Evolutionary conservation across 2,888 invertebrate genomes (phyloP), one percentile per base, ranked within the genome.

Genomic region (Conus canariensis): DNA sequence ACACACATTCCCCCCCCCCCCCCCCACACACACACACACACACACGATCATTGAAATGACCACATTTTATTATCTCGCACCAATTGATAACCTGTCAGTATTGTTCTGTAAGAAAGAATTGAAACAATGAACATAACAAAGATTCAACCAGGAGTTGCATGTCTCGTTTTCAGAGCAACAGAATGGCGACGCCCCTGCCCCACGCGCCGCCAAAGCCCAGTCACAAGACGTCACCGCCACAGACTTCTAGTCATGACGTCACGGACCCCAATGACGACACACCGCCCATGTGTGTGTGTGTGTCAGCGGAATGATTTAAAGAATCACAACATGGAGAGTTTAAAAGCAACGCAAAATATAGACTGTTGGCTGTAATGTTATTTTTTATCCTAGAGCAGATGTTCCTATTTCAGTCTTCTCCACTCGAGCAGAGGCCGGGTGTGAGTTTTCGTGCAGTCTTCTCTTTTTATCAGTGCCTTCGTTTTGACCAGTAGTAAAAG

Each of bases 191-290:
- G 85, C 89, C 7, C 70, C 60, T 16, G 67, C 70, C n/a, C n/a
- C 89, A 8, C 89, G 85, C 7, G n/a, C 83, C 2, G 58, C 89
- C 58, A 89, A 85, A 83, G 25, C 89, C 12, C 56, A 85, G 14
- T 10, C 85, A n/a, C 45, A 67, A 25, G 45, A 67, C 25, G 64
- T 30, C 58, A 85, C 85, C 1, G 89, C 89, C 56, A 89, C 89
- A 74, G 89, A 89, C 67, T 89, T 89, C 85, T 89, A 89, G 89
- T 77, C 67, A 85, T 86, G 86, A 86, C 67, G 86, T 86, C 86
- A 83, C 22, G 82, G 9, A 56, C 5, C 12, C 22, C 82, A 58
- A 30, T 83, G 82, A 83, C 82, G 82, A 58, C 82, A 83, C 82
- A 22, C 9, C 58, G 0, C 58, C 1, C 22, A 9, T 12, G 30